These are phyloP conservation scores for Ranitomeya imitator DNA, from an alignment of 2,113 vertebrate genomes.

Conservation along the genomic window DNA sequence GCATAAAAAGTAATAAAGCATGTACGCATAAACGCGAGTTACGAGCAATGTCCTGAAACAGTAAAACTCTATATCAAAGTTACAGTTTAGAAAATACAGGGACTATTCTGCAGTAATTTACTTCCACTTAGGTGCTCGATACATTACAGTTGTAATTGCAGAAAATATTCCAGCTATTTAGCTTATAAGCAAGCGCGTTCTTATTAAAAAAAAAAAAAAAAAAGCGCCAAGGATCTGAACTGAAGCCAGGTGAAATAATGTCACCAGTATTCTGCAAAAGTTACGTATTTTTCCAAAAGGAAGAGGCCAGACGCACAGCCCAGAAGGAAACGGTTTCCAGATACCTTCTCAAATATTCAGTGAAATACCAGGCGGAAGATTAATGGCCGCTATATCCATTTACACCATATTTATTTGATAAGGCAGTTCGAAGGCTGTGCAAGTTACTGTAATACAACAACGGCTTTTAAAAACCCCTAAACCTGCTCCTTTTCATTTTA, in stretches of 20 bases:
- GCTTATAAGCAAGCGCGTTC: slow-evolving; percentile 71
- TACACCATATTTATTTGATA: slow-evolving; percentile 65
- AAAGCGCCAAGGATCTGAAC: slow-evolving; percentile 68
- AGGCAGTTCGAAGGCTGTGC: slow-evolving; percentile 63
- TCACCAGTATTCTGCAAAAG: slow-evolving; percentile 62
- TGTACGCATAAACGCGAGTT: too few species aligned
- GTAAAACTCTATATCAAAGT: slow-evolving; percentile 16
- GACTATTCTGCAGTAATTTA: slow-evolving; percentile 68
- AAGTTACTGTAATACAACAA: slow-evolving; percentile 61
- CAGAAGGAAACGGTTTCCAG: slow-evolving; percentile 68
- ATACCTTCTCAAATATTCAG: slow-evolving; percentile 64
- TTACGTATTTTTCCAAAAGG: slow-evolving; percentile 63
- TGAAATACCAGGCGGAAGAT: slow-evolving; percentile 61
- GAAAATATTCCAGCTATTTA: slow-evolving; percentile 74
- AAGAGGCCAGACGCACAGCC: slow-evolving; percentile 59
- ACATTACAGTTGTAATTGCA: slow-evolving; percentile 73
- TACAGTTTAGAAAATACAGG: slow-evolving; percentile 58
- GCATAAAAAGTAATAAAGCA: too few species aligned
- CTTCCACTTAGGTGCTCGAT: slow-evolving; percentile 72
- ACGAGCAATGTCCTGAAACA: too few species aligned
- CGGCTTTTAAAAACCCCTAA: slow-evolving; percentile 53
- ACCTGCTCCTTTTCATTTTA: slow-evolving; percentile 29
- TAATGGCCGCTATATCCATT: slow-evolving; percentile 39
- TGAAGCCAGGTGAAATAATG: slow-evolving; percentile 67
- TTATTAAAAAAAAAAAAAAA: slow-evolving; percentile 64